phyloP scores from a whole-genome alignment of 2,113 vertebrate species.

The Bathybates hornii region DNA sequence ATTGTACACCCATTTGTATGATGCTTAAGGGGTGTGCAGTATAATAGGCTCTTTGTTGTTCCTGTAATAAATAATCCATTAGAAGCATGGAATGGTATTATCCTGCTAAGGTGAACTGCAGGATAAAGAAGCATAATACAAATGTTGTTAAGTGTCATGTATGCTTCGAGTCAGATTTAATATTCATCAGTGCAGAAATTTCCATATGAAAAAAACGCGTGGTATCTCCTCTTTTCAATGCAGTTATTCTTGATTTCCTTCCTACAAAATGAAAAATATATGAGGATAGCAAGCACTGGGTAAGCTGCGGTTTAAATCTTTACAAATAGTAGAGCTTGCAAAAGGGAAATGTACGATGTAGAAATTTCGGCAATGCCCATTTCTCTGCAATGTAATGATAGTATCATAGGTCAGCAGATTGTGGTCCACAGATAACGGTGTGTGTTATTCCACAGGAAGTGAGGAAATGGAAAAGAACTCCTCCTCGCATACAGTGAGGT shows the following conservation, averaged over 20 bases:
- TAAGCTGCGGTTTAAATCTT: background rate
- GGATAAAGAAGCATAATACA: background rate
- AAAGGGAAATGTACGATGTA: background rate
- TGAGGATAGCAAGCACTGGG: background rate
- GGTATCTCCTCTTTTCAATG: background rate
- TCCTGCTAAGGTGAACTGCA: background rate
- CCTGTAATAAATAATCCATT: background rate
- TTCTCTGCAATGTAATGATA: background rate
- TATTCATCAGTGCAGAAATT: slow-evolving; percentile 12
- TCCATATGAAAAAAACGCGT: background rate
- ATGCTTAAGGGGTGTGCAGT: background rate
- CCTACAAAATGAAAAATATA: background rate
- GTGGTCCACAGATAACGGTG: background rate
- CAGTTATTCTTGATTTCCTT: background rate
- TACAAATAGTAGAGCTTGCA: background rate
- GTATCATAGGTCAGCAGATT: background rate
- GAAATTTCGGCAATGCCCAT: background rate
- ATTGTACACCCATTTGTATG: slow-evolving; percentile 2
- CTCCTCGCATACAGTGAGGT: background rate
- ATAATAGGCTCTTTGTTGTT: slow-evolving; percentile 2
- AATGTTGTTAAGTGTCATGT: background rate
- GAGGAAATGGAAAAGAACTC: background rate
- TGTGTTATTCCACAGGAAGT: background rate
- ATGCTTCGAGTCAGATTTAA: background rate
- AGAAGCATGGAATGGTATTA: background rate